Evolutionary conservation across 2,797 vertebrate species (phyloP), one percentile per base, ranked within the genome.

Genomic region (Rachycentron canadum): DNA sequence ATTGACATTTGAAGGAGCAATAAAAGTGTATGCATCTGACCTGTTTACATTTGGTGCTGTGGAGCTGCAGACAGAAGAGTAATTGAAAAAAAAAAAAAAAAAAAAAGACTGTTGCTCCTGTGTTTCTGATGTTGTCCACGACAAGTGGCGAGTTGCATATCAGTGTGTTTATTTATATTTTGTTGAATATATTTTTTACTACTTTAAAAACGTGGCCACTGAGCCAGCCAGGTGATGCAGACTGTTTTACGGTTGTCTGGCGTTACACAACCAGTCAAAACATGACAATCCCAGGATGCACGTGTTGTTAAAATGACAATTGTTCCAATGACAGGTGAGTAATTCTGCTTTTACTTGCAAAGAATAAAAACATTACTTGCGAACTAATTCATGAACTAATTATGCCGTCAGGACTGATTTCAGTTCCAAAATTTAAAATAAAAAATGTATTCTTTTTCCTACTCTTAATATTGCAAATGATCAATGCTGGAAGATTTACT

Each of bases 1-100:
- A 79, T 85, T 85, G 79, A 84, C 82, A 83, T 84, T 79, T 86
- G 40, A 67, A 79, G 83, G 49, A 78, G 58, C 68, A 81, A 86
- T 85, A 79, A 81, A 82, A 75, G 78, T 58, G 62, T 71, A 50
- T 73, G 60, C 66, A 77, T 82, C 59, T 65, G 75, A 78, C 66
- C 40, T 84, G 73, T 88, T 83, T 83, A 77, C 81, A 41, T 56
- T 64, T 2, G 58, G 55, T 73, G 81, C 45, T 49, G 34, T 47
- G 67, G 79, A 71, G 73, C 75, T 62, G 59, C 41, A 81, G 38
- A 68, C 45, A 19, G 25, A 70, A 70, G 30, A 70, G 40, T 45
- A 60, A 56, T 73, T 68, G 21, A 41, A 63, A 41, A 34, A 41
- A 55, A 36, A 8, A 32, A 40, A 63, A 25, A 19, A 32, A 43